Base-by-base conservation (phyloP, 2,113 vertebrate species). In the Hippopotamus amphibius region DNA sequence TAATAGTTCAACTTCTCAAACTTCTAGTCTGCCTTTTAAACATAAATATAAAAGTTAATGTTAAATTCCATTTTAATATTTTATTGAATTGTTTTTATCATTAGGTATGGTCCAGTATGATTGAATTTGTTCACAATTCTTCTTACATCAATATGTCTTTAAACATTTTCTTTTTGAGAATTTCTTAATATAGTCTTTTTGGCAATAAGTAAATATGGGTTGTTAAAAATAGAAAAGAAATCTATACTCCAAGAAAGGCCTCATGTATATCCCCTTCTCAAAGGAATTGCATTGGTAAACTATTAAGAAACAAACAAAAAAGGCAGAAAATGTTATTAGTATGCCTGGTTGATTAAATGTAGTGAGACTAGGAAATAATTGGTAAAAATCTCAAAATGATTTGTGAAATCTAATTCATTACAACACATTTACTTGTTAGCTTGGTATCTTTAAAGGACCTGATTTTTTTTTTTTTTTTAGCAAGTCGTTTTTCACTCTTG, bases 51-150 rank as follows among this genome's bases (percentile, higher is more conserved):
- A 86, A 86, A 41, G 22, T 89, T 93, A 53, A 72, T 65, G 10
- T 77, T 86, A 84, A 88, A 87, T n/a, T 72, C 15, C 24, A 28
- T 37, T 72, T 95, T 30, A 72, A 90, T 87, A 90, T 77, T 72
- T 91, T 65, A 69, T 43, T 89, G n/a, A 96, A 93, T 81, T 76
- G 3, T 83, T 96, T 96, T 92, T 16, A 80, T 81, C 28, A 92
- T 48, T 48, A 65, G 7, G 22, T 80, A 43, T 90, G 1, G 26
- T 77, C 8, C 81, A 65, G 24, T 79, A 12, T 71, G 46, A 65
- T 46, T 92, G 1, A 87, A 76, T 71, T 92, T 90, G 33, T 68
- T 57, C 77, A 69, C 50, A 95, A 33, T 93, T 89, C 12, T 71
- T 90, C 43, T 90, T 1, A 83, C 10, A 12, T 21, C 81, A 15